phyloP scores from a whole-genome alignment of 2,888 invertebrate genomes.

The Dorcus hopei region DNA sequence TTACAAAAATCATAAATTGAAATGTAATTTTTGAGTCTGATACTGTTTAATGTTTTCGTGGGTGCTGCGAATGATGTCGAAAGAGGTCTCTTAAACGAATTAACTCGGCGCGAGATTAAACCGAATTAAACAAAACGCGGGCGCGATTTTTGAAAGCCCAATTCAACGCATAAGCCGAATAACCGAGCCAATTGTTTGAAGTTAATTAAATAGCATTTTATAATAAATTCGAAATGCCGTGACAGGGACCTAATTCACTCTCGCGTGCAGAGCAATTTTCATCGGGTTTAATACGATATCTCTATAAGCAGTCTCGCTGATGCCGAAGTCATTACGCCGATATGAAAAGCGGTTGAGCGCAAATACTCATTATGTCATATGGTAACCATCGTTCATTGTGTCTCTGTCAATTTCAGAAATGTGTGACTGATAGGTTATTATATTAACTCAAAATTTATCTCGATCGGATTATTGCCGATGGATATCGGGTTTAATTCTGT shows the following conservation, averaged over 20 bases:
- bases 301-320: constrained; percentile 17
- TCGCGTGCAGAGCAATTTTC: constrained; percentile 18
- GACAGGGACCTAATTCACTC: constrained; percentile 20
- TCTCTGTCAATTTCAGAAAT: constrained; percentile 7
- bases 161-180: neutral
- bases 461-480: too few species aligned
- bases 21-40: too few species aligned
- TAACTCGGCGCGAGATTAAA: too few species aligned
- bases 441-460: too few species aligned
- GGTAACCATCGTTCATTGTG: constrained; percentile 9
- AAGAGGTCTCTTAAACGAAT: too few species aligned
- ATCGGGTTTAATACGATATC: constrained; percentile 21
- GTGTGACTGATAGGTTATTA: constrained; percentile 1
- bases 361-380: constrained; percentile 11
- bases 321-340: constrained; percentile 17
- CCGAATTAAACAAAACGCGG: too few species aligned
- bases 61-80: too few species aligned
- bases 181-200: neutral
- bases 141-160: too few species aligned
- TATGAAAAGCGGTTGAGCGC: constrained; percentile 9
- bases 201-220: constrained; percentile 1
- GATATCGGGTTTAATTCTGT: too few species aligned
- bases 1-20: too few species aligned
- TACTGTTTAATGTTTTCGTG: too few species aligned
- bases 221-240: constrained; percentile 2